Base-by-base conservation (phyloP, 2,113 vertebrate species). In the Cyanocitta stelleri region DNA sequence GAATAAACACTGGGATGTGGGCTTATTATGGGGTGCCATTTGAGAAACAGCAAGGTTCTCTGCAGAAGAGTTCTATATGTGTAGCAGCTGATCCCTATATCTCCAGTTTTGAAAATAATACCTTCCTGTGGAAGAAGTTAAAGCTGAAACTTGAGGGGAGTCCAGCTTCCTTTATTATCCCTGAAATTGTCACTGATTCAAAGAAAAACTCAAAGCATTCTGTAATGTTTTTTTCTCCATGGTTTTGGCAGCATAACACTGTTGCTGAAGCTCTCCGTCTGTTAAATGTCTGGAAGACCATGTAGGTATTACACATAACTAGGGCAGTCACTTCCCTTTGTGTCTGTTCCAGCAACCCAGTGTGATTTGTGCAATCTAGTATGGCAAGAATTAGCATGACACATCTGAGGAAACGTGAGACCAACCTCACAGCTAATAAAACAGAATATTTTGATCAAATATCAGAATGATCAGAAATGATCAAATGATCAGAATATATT, bases 321-420 rank as follows among this genome's bases (percentile, higher is more conserved):
- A 90, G 58, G 44, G 73, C 64, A 96, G 68, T 63, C 82, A 86
- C 59, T 96, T 94, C 85, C 63, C 90, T 94, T 96, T 95, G 73
- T 96, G 90, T 77, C 63, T 92, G 72, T 61, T 96, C 92, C 92
- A 97, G 83, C 73, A 96, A 68, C 6, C 39, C 56, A 75, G 46
- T 30, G 91, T 61, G 92, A 88, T 88, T 94, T 96, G 68, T 96
- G 82, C 93, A 96, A 96, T 92, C 63, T 77, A 93, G 35, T 88
- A 93, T 41, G 55, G 90, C 75, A 91, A 96, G 92, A 92, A 96
- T 88, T 95, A 96, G 51, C 82, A 93, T 92, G 88, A 96, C 68
- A 84, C 90, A 88, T 94, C 92, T 83, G 37, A 93, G 72, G 90
- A 97, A 95, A 96, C 29, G 72, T 96, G 92, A 96, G 85, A 95